Conservation (phyloP, 1,140 invertebrate species). For the Lepidotrigona ventralis region DNA sequence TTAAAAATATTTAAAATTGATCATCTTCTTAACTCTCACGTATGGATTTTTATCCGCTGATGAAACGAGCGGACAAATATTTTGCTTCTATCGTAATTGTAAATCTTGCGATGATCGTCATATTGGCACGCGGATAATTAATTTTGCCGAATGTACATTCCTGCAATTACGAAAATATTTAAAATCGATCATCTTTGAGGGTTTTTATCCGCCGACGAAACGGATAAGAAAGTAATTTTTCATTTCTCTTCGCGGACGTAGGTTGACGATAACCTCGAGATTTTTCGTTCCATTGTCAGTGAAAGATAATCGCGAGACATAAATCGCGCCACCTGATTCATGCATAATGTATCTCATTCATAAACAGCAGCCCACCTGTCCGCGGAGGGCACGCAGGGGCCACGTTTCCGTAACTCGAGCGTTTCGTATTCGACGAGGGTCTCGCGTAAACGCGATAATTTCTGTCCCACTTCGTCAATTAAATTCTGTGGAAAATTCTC, state of each 20-base stretch:
- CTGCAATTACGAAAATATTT: too few species aligned
- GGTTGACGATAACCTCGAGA: neutral
- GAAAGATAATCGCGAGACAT: neutral
- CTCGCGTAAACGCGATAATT: slow-evolving; percentile 1
- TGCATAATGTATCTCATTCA: slow-evolving; percentile 19
- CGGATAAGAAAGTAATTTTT: neutral
- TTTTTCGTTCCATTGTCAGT: slow-evolving; percentile 12
- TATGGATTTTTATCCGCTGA: neutral
- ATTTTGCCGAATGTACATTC: too few species aligned
- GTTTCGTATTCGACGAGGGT: neutral
- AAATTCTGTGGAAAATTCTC: slow-evolving; percentile 17
- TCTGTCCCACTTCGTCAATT: slow-evolving; percentile 20
- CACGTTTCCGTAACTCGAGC: slow-evolving; percentile 20
- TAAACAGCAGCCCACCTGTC: slow-evolving; percentile 17
- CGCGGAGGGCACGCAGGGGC: neutral
- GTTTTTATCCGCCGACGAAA: too few species aligned
- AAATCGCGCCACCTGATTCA: slow-evolving; percentile 18
- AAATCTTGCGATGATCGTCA: neutral
- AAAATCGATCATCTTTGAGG: too few species aligned
- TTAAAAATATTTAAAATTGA: too few species aligned
- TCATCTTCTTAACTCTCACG: too few species aligned
- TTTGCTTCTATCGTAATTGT: neutral
- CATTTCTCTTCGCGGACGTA: neutral
- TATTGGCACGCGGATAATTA: too few species aligned
- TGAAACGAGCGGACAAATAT: neutral